A percentile compares a stretch with the other conserved stretches of the same genome.
phyloP scores from a whole-genome alignment of 2,113 vertebrate genomes.

The Pelvicachromis taeniatus region DNA sequence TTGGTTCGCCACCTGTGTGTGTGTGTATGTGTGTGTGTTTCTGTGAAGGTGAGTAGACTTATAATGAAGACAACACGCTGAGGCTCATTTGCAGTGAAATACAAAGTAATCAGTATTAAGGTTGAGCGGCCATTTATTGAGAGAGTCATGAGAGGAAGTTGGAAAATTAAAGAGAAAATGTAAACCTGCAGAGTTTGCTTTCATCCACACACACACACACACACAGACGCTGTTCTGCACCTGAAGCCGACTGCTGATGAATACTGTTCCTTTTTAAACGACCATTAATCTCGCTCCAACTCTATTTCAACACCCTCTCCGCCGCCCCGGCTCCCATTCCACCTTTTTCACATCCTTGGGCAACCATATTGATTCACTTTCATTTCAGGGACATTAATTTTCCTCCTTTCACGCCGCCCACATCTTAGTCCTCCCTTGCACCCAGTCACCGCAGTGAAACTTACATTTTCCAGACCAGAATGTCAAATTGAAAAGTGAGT shows the following conservation, averaged over 20 bases:
- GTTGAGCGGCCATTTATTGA: not conserved
- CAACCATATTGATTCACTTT: slow-evolving; percentile 50
- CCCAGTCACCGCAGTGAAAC: not conserved
- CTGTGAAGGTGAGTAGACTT: not conserved
- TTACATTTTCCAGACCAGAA: not conserved
- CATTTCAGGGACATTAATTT: slow-evolving; percentile 51
- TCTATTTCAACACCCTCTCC: slow-evolving; percentile 9
- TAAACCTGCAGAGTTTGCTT: not conserved
- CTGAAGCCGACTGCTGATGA: slow-evolving; percentile 42
- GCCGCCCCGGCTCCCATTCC: not conserved
- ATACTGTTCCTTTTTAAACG: slow-evolving; percentile 46
- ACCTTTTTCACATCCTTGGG: slow-evolving; percentile 44
- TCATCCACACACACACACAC: not conserved
- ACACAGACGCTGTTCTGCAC: not conserved
- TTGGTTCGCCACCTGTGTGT: not conserved
- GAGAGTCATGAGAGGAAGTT: not conserved
- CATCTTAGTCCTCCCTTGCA: slow-evolving; percentile 9
- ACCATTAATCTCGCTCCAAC: slow-evolving; percentile 44
- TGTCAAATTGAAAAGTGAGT: not conserved
- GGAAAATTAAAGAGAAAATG: not conserved
- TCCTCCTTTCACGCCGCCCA: not conserved
- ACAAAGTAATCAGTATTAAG: slow-evolving; percentile 6
- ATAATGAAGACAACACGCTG: not conserved
- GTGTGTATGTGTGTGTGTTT: not conserved
- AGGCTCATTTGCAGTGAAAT: slow-evolving; percentile 13